Conservation (phyloP, 35 echinoderm and acorn worm genomes). For the Strongylocentrotus purpuratus region DNA sequence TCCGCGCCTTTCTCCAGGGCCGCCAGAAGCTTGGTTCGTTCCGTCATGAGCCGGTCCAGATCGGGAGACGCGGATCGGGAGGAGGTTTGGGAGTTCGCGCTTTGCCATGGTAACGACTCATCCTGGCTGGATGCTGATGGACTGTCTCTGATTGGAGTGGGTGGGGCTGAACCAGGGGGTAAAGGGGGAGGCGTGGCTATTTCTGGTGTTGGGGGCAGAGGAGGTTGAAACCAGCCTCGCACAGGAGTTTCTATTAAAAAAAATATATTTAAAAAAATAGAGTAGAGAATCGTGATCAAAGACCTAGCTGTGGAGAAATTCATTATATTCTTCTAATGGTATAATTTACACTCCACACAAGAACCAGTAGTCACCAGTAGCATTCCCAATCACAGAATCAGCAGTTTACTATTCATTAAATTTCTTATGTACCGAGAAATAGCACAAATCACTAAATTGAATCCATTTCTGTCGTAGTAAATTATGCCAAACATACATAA, state of each 20-base stretch:
- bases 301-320: too few relatives aligned
- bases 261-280: not conserved
- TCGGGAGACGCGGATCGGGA: constrained; percentile 12
- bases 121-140: not conserved
- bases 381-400: too few relatives aligned
- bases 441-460: too few relatives aligned
- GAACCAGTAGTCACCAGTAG: too few relatives aligned
- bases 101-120: constrained; percentile 2
- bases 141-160: constrained; percentile 36
- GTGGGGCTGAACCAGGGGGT: constrained; percentile 43
- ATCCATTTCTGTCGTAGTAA: too few relatives aligned
- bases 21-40: constrained; percentile 37
- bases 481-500: too few relatives aligned
- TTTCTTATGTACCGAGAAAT: too few relatives aligned
- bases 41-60: constrained; percentile 31
- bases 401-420: too few relatives aligned
- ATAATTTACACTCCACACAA: too few relatives aligned
- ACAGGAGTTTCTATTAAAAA: not conserved
- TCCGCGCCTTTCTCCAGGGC: constrained; percentile 30
- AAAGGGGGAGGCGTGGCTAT: constrained; percentile 42
- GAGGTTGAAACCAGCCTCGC: constrained; percentile 45
- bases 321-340: too few relatives aligned
- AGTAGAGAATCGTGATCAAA: too few relatives aligned
- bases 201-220: constrained; percentile 48
- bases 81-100: constrained; percentile 20